A percentile compares a stretch with the other conserved stretches of the same genome.
phyloP scores from a whole-genome alignment of 2,888 invertebrate genomes.

The Drosophila pseudotalamancana region DNA sequence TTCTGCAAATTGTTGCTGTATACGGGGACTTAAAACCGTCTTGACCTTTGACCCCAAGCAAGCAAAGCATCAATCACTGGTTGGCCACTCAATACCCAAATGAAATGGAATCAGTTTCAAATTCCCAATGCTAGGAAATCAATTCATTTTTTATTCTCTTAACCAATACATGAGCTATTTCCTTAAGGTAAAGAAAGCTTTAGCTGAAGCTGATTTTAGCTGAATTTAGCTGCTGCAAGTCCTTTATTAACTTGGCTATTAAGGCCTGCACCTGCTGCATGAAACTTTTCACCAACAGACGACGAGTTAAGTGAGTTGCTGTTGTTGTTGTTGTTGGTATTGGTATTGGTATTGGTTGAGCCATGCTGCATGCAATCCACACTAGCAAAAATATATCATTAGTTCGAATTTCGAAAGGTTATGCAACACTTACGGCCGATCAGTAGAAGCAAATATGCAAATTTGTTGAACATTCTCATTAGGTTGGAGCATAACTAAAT shows the following conservation, averaged over 20 bases:
- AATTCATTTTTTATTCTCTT: neutral
- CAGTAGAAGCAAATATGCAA: slow-evolving; percentile 8
- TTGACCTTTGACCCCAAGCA: slow-evolving; percentile 34
- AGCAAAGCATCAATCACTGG: slow-evolving; percentile 36
- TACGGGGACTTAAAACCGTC: slow-evolving; percentile 17
- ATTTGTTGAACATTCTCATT: slow-evolving; percentile 29
- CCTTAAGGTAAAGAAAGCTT: neutral
- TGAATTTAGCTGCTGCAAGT: slow-evolving; percentile 20
- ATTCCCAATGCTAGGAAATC: neutral
- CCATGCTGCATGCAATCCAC: neutral
- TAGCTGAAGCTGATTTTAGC: slow-evolving; percentile 7
- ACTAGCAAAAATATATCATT: slow-evolving; percentile 9
- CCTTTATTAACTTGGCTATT: slow-evolving; percentile 31
- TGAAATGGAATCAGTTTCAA: neutral
- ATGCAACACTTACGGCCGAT: slow-evolving; percentile 43
- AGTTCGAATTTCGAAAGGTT: neutral
- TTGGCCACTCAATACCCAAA: too few relatives aligned
- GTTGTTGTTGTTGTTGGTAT: neutral
- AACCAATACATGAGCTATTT: too few relatives aligned
- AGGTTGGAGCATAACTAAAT: slow-evolving; percentile 20
- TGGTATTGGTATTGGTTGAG: slow-evolving; percentile 6
- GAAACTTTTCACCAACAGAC: slow-evolving; percentile 41
- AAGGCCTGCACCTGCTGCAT: slow-evolving; percentile 41
- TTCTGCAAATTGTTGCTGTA: slow-evolving; percentile 19
- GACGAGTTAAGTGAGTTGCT: slow-evolving; percentile 12